Evolutionary conservation across 2,888 invertebrate genomes (phyloP), one percentile per base, ranked within the genome.

Genomic region (Chymomyza fuscimana): DNA sequence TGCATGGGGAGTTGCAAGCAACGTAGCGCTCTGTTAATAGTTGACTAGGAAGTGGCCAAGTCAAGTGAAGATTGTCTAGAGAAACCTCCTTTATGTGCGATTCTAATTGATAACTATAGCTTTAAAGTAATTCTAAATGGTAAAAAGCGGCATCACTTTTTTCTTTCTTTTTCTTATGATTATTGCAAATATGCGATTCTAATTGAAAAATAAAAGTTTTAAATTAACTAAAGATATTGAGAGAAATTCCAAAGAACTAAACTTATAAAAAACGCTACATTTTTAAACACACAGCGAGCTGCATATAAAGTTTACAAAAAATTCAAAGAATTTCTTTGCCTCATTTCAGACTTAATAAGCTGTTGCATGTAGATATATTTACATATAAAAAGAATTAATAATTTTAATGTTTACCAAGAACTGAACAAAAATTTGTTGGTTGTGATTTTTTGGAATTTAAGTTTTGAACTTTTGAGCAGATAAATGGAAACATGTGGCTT

Each of bases 1-100:
- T 75, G 76, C 77, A 75, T 78, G 79, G 69, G 76, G 69, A 60
- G 77, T 75, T 78, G 40, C 40, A 46, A 46, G 40, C 40, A 46
- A 6, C 40, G 40, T 9, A 32, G 5, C 2, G 52, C 19, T 12
- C 52, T 54, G 54, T 19, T 19, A 19, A 19, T 19, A 51, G 51
- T 2, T 6, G 54, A 54, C 54, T 54, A 22, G 54, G 54, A 54
- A 54, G 22, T 19, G 19, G 22, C 22, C 54, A 54, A 54, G 54
- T 16, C 54, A 54, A 54, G 54, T 22, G 54, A 54, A 54, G 40
- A 46, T 46, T 54, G 54, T 9, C 7, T n/a, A 7, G 12, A 46
- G 40, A 10, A 10, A 12, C 40, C 40, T 32, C 40, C 40, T 46
- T 46, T 40, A 12, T 40, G 12, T 40, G 40, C 40, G 40, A 40